A percentile compares a stretch with the other conserved stretches of the same genome.
These are phyloP conservation scores for Stegana nigrithorax DNA, from an alignment of 2,888 invertebrate genomes.

Conservation along the genomic window DNA sequence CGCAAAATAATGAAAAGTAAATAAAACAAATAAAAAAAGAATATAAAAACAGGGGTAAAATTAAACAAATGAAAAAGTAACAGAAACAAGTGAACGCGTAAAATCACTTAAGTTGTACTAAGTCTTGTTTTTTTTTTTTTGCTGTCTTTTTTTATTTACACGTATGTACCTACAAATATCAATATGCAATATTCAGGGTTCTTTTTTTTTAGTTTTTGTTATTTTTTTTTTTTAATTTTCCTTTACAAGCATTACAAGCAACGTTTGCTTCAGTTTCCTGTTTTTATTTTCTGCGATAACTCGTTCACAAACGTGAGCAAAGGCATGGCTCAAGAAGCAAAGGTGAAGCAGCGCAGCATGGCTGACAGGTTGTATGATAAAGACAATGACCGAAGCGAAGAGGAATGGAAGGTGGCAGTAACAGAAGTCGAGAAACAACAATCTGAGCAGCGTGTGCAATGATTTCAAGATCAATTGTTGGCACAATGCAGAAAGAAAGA, in stretches of 20 bases:
- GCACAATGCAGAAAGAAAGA: neutral
- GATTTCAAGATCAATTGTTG: conserved; percentile 4
- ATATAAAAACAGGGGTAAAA: no score
- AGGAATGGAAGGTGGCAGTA: neutral
- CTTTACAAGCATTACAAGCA: neutral
- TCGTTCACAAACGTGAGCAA: conserved; percentile 4
- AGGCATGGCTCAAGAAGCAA: neutral
- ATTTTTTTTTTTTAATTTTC: neutral
- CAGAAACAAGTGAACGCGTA: no score
- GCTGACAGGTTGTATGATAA: neutral
- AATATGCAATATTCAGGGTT: no score
- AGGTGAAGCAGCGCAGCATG: neutral
- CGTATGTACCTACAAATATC: no score
- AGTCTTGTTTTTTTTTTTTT: no score
- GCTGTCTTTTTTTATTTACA: no score
- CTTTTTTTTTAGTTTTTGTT: neutral
- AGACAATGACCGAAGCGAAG: neutral
- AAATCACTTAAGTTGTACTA: no score
- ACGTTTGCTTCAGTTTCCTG: conserved; percentile 10
- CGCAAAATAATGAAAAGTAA: no score
- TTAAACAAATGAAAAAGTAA: no score
- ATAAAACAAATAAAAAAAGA: no score
- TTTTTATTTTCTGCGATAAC: conserved; percentile 4
- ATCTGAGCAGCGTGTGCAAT: neutral
- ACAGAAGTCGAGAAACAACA: neutral